Evolutionary conservation across 2,113 vertebrate genomes (phyloP).

Genomic region (Otus sunia): DNA sequence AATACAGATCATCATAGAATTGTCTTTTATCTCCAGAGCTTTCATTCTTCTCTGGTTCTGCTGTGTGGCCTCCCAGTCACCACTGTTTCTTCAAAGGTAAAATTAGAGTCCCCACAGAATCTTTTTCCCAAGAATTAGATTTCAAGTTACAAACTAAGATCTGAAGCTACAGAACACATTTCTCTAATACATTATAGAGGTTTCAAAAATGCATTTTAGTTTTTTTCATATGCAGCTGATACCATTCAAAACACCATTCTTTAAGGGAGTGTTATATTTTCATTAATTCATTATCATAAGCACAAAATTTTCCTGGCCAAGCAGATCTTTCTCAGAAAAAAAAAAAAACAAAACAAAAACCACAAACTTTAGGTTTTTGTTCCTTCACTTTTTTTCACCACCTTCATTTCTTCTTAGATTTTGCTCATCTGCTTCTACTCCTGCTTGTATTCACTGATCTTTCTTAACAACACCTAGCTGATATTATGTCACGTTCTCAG

Average conservation of each 20-base stretch:
- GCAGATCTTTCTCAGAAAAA: neutral
- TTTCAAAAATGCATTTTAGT: neutral
- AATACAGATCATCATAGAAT: neutral
- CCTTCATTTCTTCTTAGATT: neutral
- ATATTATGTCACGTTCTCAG: neutral
- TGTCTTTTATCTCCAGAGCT: neutral
- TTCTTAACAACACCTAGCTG: neutral
- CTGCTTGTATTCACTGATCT: neutral
- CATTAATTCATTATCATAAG: neutral
- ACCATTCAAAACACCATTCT: neutral
- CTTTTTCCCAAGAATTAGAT: neutral
- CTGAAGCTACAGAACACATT: neutral
- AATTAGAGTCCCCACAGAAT: neutral
- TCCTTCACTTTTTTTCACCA: neutral
- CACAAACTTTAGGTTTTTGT: rapidly evolving
- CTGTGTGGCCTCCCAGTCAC: neutral
- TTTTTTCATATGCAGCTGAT: neutral
- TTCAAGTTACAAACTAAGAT: neutral
- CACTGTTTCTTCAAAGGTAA: neutral
- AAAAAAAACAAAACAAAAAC: neutral
- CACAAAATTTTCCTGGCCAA: neutral
- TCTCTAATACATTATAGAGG: neutral
- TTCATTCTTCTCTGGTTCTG: neutral
- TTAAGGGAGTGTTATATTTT: neutral
- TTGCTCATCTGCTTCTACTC: neutral